Base-by-base conservation (phyloP, 1,140 invertebrate species). In the Lordiphosa mommai region DNA sequence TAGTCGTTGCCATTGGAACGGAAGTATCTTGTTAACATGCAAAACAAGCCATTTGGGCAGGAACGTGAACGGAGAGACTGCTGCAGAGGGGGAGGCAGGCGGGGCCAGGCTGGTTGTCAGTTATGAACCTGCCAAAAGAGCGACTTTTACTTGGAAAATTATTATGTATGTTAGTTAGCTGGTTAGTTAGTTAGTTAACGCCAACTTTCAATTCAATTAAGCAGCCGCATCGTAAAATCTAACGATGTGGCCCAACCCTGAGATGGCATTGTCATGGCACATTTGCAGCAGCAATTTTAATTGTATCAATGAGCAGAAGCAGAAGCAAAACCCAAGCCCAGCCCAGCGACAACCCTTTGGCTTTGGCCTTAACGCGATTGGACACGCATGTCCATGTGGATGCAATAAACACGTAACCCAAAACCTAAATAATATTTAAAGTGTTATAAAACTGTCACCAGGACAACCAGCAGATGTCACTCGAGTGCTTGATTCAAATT, bases 1-100 rank as follows among this genome's bases (percentile, higher is more conserved):
- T 46, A 41, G 34, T 46, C 44, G 37, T 68, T 64, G 76, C 52
- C 61, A 76, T 71, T 76, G 53, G 61, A 34, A 63, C 76, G 76
- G 76, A 82, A 84, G 77, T 82, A 84, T 82, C 76, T 82, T 84
- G 76, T 84, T 82, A 82, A 82, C 77, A 82, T 82, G 76, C 76
- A 82, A 84, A 82, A 82, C 76, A 77, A 82, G 76, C 67, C 56
- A 84, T 82, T 84, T 53, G 55, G 16, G 40, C 48, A 29, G 8
- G 5, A 16, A 47, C 9, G 44, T 23, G 16, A 7, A 23, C 49
- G n/a, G 3, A 17, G 34, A 4, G 8, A 2, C 9, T 7, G 8
- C 0, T 16, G 6, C 12, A 6, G 10, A 9, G 1, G 4, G 2
- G 13, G 20, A 14, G 41, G 27, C 13, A 4, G 20, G 4, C 17